These are phyloP conservation scores for Zoanthus gigantus DNA, from an alignment of 92 coral and sea anemone species.

Conservation along the genomic window DNA sequence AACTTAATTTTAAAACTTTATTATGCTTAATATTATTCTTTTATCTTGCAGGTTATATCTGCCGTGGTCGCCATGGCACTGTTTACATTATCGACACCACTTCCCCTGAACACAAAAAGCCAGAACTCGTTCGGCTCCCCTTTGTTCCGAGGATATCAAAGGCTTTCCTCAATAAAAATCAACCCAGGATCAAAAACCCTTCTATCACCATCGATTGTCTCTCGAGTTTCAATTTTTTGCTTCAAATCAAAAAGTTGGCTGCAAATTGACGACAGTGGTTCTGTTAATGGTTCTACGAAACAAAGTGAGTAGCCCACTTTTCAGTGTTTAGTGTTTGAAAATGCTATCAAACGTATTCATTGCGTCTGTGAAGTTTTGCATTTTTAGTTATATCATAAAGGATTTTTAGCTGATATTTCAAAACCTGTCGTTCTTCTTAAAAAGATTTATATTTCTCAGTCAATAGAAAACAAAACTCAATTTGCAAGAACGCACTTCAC, in stretches of 20 bases:
- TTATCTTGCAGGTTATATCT: neutral
- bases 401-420: no score
- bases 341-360: no score
- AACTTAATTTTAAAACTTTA: no score
- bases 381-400: no score
- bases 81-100: constrained; percentile 15
- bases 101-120: neutral
- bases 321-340: no score
- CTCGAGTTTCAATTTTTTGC: constrained; percentile 4
- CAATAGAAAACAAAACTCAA: no score
- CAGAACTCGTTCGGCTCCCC: neutral
- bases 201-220: constrained; percentile 15
- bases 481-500: no score
- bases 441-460: no score
- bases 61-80: constrained; percentile 20
- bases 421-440: no score
- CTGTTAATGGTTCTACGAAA: constrained; percentile 18
- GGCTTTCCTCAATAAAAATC: neutral
- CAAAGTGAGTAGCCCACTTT: constrained; percentile 9
- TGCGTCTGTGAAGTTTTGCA: no score
- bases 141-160: constrained; percentile 1
- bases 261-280: constrained; percentile 29
- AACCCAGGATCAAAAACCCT: neutral
- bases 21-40: no score
- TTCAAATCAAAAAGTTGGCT: constrained; percentile 37